Conservation (phyloP, 1,140 invertebrate genomes). For the Batillaria attramentaria region DNA sequence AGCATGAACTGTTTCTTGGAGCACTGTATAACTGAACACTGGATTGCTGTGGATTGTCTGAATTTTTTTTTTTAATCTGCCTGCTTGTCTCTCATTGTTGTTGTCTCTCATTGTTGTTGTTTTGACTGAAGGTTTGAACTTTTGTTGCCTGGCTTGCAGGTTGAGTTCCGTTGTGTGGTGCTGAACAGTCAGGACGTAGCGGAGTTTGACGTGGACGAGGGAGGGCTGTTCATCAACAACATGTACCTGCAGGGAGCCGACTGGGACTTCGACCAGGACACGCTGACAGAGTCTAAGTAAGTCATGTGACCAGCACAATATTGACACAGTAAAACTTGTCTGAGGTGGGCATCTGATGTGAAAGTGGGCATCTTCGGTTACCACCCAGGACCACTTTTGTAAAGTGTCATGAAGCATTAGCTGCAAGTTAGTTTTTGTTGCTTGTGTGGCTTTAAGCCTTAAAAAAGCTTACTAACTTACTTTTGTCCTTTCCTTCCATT, state of each 20-base stretch:
- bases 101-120: slow-evolving; percentile 4
- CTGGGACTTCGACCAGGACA: slow-evolving; percentile 61
- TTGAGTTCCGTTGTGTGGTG: slow-evolving; percentile 59
- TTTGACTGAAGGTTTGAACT: neutral
- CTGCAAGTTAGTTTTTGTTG: too few species aligned
- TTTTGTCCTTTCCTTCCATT: neutral
- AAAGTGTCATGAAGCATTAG: too few species aligned
- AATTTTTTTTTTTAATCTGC: too few species aligned
- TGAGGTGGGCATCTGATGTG: neutral
- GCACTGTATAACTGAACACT: too few species aligned
- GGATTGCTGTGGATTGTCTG: too few species aligned
- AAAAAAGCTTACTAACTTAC: neutral
- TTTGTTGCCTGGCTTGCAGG: slow-evolving; percentile 41
- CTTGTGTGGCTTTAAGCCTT: too few species aligned
- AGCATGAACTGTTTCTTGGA: too few species aligned
- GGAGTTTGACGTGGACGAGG: slow-evolving; percentile 63
- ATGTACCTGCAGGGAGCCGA: slow-evolving; percentile 61
- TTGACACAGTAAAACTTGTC: neutral
- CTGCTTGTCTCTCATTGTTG: neutral
- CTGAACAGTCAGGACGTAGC: slow-evolving; percentile 52
- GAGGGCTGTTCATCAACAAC: slow-evolving; percentile 61
- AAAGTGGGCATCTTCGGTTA: neutral
- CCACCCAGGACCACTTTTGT: neutral
- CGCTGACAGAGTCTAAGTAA: slow-evolving; percentile 29
- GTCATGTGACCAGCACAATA: too few species aligned